A percentile compares a stretch with the other conserved stretches of the same genome.
Evolutionary conservation across 2,113 vertebrate species (phyloP).

Genomic region (Phyllopteryx taeniolatus): DNA sequence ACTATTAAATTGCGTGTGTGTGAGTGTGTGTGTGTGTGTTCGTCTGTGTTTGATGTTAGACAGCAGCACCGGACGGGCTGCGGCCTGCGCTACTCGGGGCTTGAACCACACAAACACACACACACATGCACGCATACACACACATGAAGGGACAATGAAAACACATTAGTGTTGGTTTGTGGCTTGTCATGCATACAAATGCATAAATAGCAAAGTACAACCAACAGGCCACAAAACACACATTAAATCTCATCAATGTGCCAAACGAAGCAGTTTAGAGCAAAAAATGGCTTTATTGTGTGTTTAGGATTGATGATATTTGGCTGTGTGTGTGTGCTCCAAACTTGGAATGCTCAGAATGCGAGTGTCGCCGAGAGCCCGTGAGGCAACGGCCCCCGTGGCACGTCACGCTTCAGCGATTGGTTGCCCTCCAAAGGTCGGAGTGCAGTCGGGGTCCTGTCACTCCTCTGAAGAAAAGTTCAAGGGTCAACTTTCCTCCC

Average conservation of each 20-base stretch:
- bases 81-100: conserved; percentile 26
- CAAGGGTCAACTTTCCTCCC: conserved; percentile 53
- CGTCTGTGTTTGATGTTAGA: conserved; percentile 44
- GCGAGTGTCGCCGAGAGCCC: conserved; percentile 33
- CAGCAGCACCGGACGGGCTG: conserved; percentile 49
- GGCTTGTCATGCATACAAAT: conserved; percentile 20
- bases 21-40: conserved; percentile 23
- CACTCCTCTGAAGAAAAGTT: conserved; percentile 64
- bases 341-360: conserved; percentile 72
- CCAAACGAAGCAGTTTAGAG: conserved; percentile 38
- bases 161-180: conserved; percentile 2
- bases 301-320: background rate
- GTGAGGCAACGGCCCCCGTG: conserved; percentile 43
- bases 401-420: conserved; percentile 65
- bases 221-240: conserved; percentile 36
- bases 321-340: conserved; percentile 36
- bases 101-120: conserved; percentile 15
- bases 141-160: background rate
- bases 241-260: conserved; percentile 23
- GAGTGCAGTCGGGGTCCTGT: conserved; percentile 69
- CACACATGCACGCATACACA: conserved; percentile 20
- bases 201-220: conserved; percentile 49
- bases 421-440: conserved; percentile 60
- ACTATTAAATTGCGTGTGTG: conserved; percentile 31
- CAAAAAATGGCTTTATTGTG: background rate